These are phyloP conservation scores for Gnatocerus cornutus DNA, from an alignment of 2,888 invertebrate species.

Conservation along the genomic window DNA sequence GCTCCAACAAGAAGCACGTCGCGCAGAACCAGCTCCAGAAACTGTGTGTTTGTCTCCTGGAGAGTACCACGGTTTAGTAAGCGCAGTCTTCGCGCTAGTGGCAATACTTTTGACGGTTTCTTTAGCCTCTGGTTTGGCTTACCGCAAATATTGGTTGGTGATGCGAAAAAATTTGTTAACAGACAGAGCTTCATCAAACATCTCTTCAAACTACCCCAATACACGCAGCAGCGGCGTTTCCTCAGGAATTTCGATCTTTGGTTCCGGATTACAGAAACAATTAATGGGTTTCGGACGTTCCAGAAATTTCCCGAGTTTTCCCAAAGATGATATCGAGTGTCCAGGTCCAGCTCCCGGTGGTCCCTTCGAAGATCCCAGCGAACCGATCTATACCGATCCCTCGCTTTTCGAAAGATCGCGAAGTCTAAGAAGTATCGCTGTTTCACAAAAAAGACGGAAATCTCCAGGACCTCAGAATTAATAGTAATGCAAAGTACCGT, in stretches of 20 bases:
- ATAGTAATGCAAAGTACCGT: slow-evolving; percentile 26
- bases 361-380: slow-evolving; percentile 89
- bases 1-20: slow-evolving; percentile 79
- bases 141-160: slow-evolving; percentile 85
- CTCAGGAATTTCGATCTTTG: slow-evolving; percentile 77
- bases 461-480: slow-evolving; percentile 54
- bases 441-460: slow-evolving; percentile 68
- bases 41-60: slow-evolving; percentile 87
- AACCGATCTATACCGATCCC: slow-evolving; percentile 94
- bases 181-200: slow-evolving; percentile 72
- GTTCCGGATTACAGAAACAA: slow-evolving; percentile 80
- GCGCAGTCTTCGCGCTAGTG: slow-evolving; percentile 83
- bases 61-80: slow-evolving; percentile 89
- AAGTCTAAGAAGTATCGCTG: slow-evolving; percentile 79
- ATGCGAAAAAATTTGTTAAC: slow-evolving; percentile 80
- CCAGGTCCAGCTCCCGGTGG: slow-evolving; percentile 66
- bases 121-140: slow-evolving; percentile 83
- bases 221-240: slow-evolving; percentile 73
- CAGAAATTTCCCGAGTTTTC: slow-evolving; percentile 64
- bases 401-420: slow-evolving; percentile 90
- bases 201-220: slow-evolving; percentile 68
- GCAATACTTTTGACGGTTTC: slow-evolving; percentile 83
- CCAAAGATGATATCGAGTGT: slow-evolving; percentile 65
- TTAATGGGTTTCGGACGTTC: slow-evolving; percentile 63
- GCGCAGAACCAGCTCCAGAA: slow-evolving; percentile 78